These are phyloP conservation scores for Anableps anableps DNA, from an alignment of 2,797 vertebrate species.

Conservation along the genomic window DNA sequence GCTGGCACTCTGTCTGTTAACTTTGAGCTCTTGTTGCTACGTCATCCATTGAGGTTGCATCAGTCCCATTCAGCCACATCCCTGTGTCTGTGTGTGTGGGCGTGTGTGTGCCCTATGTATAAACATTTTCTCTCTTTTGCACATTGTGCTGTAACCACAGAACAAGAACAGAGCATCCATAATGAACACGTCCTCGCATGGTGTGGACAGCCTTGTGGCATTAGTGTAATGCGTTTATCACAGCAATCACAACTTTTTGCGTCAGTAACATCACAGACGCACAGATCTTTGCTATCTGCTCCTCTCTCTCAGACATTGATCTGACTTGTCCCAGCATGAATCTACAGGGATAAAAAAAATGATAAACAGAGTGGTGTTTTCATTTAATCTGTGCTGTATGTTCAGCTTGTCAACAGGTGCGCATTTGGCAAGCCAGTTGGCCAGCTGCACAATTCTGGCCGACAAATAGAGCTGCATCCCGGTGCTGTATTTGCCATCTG, in stretches of 20 bases:
- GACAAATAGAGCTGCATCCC: conserved; percentile 49
- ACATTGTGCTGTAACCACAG: conserved; percentile 17
- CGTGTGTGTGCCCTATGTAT: background rate
- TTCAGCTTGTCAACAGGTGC: conserved; percentile 76
- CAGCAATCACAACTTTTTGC: conserved; percentile 58
- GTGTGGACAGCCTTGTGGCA: conserved; percentile 49
- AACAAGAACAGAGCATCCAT: conserved; percentile 27
- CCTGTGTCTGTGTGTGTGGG: background rate
- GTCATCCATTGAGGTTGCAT: conserved; percentile 58
- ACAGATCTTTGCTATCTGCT: conserved; percentile 41
- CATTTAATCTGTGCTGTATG: conserved; percentile 67
- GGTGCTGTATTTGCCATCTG: conserved; percentile 28
- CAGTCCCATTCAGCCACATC: conserved; percentile 48
- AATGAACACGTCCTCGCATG: conserved; percentile 42
- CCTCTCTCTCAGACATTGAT: conserved; percentile 58
- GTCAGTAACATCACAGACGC: conserved; percentile 29
- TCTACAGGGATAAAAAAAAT: conserved; percentile 62
- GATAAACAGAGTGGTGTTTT: conserved; percentile 68
- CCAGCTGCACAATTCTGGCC: conserved; percentile 62
- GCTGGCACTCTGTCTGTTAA: conserved; percentile 63
- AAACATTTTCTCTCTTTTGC: conserved; percentile 33
- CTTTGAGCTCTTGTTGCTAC: conserved; percentile 53
- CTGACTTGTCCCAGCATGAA: conserved; percentile 39
- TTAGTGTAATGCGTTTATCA: conserved; percentile 62
- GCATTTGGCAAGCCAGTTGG: conserved; percentile 56